Percentiles rank a stretch among this genome's conserved stretches.
These are phyloP conservation scores for Melanotaenia maccullochi DNA, from an alignment of 2,797 vertebrate species.

Conservation along the genomic window DNA sequence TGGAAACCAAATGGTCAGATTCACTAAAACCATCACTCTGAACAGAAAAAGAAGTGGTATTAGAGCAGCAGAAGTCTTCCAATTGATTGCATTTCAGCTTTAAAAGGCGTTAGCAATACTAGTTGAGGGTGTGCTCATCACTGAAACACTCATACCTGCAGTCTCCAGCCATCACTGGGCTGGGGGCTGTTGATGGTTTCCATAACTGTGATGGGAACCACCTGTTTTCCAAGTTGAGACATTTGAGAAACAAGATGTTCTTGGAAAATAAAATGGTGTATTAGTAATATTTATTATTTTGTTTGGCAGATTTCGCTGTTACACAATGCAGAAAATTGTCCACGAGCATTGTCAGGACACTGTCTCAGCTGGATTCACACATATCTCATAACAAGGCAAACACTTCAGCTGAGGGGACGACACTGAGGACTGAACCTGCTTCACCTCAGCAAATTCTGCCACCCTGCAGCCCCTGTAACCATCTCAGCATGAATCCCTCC, in stretches of 20 bases:
- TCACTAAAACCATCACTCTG: constrained; percentile 26
- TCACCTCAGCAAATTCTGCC: constrained; percentile 42
- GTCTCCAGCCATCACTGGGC: background rate
- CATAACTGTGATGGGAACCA: background rate
- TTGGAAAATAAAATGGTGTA: background rate
- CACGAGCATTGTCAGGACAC: background rate
- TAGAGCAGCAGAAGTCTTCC: constrained; percentile 16
- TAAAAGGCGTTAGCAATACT: constrained; percentile 12
- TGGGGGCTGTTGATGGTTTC: background rate
- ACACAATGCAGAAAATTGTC: constrained; percentile 3
- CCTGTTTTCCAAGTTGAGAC: constrained; percentile 8
- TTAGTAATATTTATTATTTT: constrained; percentile 3
- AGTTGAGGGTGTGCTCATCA: constrained; percentile 1
- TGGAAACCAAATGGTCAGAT: constrained; percentile 41
- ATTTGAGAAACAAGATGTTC: constrained; percentile 1
- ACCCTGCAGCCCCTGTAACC: constrained; percentile 53
- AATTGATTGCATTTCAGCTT: constrained; percentile 37
- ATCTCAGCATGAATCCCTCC: constrained; percentile 42
- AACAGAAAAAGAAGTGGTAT: constrained; percentile 33
- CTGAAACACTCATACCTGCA: constrained; percentile 5
- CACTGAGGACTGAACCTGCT: constrained; percentile 30
- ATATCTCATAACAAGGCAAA: constrained; percentile 12
- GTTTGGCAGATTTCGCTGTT: constrained; percentile 1
- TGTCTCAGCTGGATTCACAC: background rate
- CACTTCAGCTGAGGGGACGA: constrained; percentile 14